A percentile compares a stretch with the other conserved stretches of the same genome.
These are phyloP conservation scores for Virgularia gustaviana DNA, from an alignment of 92 coral and sea anemone genomes.

Conservation along the genomic window DNA sequence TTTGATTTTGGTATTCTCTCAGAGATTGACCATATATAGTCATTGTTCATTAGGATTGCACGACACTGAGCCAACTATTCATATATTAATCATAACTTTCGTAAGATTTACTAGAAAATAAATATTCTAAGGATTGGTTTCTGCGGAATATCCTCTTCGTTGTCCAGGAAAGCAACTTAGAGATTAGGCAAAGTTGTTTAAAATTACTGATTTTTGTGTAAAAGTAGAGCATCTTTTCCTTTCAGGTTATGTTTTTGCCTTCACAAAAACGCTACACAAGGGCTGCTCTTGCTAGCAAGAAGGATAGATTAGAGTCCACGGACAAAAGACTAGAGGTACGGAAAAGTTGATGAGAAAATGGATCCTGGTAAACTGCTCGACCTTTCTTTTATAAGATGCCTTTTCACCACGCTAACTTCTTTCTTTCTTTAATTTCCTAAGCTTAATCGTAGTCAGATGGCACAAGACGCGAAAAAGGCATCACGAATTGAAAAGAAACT, in stretches of 20 bases:
- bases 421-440: constrained; percentile 11
- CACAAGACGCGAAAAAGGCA: constrained; percentile 95
- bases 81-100: neutral
- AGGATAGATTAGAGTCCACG: constrained; percentile 87
- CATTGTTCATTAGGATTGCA: too few species aligned
- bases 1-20: too few species aligned
- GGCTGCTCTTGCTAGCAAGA: constrained; percentile 96
- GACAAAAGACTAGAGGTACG: constrained; percentile 89
- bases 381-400: too few species aligned
- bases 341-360: neutral
- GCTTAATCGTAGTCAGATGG: constrained; percentile 95
- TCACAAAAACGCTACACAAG: constrained; percentile 93
- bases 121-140: neutral
- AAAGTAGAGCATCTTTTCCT: neutral
- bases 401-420: neutral
- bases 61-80: too few species aligned
- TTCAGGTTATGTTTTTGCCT: constrained; percentile 86
- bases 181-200: too few species aligned
- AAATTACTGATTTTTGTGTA: neutral
- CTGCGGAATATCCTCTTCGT: too few species aligned
- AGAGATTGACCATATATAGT: too few species aligned
- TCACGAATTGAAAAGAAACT: constrained; percentile 92
- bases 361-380: neutral
- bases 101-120: neutral
- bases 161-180: too few species aligned